Evolutionary conservation across 2,888 invertebrate genomes (phyloP), one percentile per base, ranked within the genome.

Genomic region (Polyploca ridens): DNA sequence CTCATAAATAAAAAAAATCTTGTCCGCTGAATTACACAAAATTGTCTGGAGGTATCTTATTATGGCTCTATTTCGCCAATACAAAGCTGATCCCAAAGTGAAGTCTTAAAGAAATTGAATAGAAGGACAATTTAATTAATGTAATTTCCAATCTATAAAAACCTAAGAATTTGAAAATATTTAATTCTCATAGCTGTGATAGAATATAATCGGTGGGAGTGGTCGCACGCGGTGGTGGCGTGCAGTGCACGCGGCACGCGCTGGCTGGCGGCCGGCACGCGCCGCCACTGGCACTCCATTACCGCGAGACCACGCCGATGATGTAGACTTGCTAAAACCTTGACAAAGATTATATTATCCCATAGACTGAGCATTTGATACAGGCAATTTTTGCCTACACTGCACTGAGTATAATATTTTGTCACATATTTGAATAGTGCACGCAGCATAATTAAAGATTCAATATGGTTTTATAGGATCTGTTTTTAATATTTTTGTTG

Each of bases 161-260:
- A 49, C 19, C 8, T 3, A 19, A 46, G 46, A 46, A 46, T 46
- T n/a, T 5, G 66, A 65, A 62, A 67, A 75, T 74, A 74, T 67
- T 71, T 74, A 70, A 68, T 79, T 82, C 90, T 90, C 89, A 90
- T 91, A 90, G 87, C 87, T 74, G 84, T 54, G 54, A 54, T 79
- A 84, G 86, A 81, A 82, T 76, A 85, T 92, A 93, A 93, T 93
- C 92, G 92, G 88, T 90, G 93, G 91, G 91, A 91, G 92, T 90
- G 90, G 77, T 74, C 75, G 74, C 86, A 79, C 81, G 84, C 70
- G 72, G 64, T 54, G 19, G 54, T 19, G 54, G 54, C 72, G 73
- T 70, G 69, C 77, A 72, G 75, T 77, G 82, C 79, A 75, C 75
- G 73, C 79, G 79, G 65, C 77, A 72, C 77, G 75, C 71, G 74